These are phyloP conservation scores for Drosophila asahinai DNA, from an alignment of 1,140 invertebrate species.

Conservation along the genomic window DNA sequence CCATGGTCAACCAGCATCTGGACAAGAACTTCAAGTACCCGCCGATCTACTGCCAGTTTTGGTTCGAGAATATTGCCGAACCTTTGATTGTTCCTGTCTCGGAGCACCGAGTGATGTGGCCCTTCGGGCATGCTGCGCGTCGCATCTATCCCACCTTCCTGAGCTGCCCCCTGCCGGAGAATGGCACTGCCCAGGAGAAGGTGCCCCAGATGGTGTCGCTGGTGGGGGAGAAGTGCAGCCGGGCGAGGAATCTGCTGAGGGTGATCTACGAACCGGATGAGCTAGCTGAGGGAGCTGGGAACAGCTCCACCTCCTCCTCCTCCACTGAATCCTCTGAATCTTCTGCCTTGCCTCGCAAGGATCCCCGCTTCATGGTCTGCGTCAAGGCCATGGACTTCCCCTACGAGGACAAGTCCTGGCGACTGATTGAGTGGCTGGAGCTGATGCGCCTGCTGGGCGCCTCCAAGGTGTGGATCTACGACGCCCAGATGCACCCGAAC, in stretches of 20 bases:
- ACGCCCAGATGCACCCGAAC: constrained; percentile 94
- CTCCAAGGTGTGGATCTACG: constrained; percentile 96
- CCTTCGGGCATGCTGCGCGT: constrained; percentile 96
- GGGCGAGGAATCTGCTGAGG: constrained; percentile 91
- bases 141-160: constrained; percentile 93
- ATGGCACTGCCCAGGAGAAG: constrained; percentile 86
- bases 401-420: constrained; percentile 94
- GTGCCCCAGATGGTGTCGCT: constrained; percentile 93
- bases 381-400: constrained; percentile 96
- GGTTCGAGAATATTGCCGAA: constrained; percentile 92
- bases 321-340: neutral
- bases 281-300: too few relatives aligned
- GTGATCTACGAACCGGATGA: constrained; percentile 89
- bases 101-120: constrained; percentile 96
- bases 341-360: neutral
- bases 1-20: constrained; percentile 90
- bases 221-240: constrained; percentile 91
- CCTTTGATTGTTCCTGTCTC: constrained; percentile 90
- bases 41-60: constrained; percentile 92
- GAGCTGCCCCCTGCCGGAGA: constrained; percentile 92
- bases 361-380: constrained; percentile 94
- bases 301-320: neutral
- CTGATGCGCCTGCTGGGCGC: constrained; percentile 94
- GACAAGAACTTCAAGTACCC: constrained; percentile 85
- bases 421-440: constrained; percentile 97